Evolutionary conservation across 2,113 vertebrate genomes (phyloP).

Genomic region (Seriola quinqueradiata): DNA sequence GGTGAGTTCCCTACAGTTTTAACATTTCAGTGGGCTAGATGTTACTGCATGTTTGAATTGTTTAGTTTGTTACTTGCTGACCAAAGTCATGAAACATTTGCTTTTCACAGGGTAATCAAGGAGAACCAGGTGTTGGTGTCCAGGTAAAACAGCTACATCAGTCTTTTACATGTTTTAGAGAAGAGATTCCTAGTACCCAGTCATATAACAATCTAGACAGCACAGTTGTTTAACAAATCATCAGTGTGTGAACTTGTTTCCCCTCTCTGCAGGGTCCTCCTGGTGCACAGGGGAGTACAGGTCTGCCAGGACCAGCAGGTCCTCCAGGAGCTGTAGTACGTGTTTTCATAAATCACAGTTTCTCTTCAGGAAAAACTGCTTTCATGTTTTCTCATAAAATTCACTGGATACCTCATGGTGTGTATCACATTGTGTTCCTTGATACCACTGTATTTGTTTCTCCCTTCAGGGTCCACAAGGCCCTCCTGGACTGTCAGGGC

Average conservation of each 20-base stretch:
- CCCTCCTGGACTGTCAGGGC: conserved; percentile 90
- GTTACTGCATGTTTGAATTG: background rate
- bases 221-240: background rate
- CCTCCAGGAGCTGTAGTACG: conserved; percentile 90
- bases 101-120: conserved; percentile 89
- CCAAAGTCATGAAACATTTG: conserved; percentile 13
- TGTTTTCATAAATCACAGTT: conserved; percentile 59
- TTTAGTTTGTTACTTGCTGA: background rate
- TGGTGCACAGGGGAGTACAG: conserved; percentile 90
- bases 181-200: background rate
- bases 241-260: conserved; percentile 25
- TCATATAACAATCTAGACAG: background rate
- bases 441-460: conserved; percentile 51
- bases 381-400: conserved; percentile 35
- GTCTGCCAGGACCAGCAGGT: conserved; percentile 90
- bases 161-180: conserved; percentile 18
- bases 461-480: conserved; percentile 91
- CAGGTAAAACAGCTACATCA: conserved; percentile 80
- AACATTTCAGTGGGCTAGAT: background rate
- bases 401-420: conserved; percentile 26
- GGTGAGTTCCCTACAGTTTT: conserved; percentile 78
- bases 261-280: conserved; percentile 88
- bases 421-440: conserved; percentile 42
- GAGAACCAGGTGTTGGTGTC: conserved; percentile 90
- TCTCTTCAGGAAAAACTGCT: background rate